phyloP scores from a whole-genome alignment of 1,140 invertebrate genomes.

The Solen grandis region DNA sequence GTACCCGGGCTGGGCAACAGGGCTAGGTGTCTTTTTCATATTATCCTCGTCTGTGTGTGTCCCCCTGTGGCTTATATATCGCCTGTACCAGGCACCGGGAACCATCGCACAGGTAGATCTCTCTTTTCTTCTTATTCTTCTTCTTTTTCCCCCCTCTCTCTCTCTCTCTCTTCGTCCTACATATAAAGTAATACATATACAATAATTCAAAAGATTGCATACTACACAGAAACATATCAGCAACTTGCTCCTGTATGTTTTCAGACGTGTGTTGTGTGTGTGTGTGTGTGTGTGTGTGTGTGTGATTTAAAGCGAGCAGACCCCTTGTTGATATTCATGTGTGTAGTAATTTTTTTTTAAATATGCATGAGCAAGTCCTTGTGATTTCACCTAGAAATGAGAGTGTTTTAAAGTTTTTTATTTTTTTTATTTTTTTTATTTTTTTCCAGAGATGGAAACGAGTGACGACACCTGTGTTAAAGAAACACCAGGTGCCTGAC shows the following conservation, averaged over 20 bases:
- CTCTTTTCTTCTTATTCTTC: background rate
- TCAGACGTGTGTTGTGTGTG: too few relatives aligned
- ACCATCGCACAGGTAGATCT: background rate
- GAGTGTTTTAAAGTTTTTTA: background rate
- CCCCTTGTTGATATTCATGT: background rate
- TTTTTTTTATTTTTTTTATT: too few relatives aligned
- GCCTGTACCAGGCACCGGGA: too few relatives aligned
- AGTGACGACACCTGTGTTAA: background rate
- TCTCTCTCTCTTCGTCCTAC: background rate
- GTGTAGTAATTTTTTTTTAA: background rate
- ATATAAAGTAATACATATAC: background rate
- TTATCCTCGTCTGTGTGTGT: background rate
- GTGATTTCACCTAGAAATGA: background rate
- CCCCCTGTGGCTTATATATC: background rate
- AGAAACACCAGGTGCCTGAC: background rate
- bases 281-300: too few relatives aligned
- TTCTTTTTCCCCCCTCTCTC: background rate
- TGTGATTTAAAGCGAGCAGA: too few relatives aligned
- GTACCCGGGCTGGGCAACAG: background rate
- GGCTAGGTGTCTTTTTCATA: background rate
- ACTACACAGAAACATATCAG: background rate
- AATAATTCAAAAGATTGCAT: background rate
- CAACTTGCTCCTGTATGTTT: too few relatives aligned
- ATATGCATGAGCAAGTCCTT: background rate
- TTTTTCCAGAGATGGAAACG: background rate